Percentiles rank a stretch among this genome's conserved stretches.
These are phyloP conservation scores for Hemistola chrysoprasaria DNA, from an alignment of 2,888 invertebrate species.

Conservation along the genomic window DNA sequence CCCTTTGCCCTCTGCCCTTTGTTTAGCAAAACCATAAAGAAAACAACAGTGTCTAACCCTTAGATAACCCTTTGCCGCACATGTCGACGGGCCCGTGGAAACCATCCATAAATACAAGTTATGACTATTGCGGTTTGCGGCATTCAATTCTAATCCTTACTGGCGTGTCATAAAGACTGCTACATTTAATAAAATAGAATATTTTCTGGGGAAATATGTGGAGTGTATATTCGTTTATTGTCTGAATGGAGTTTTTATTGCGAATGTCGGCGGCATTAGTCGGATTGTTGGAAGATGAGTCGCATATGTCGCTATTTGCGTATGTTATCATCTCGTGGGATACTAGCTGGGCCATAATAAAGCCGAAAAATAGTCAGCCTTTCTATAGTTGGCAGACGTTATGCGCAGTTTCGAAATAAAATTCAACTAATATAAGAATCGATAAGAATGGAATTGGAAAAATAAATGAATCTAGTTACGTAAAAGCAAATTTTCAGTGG, in stretches of 20 bases:
- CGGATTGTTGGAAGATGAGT: constrained; percentile 51
- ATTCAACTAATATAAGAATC: too few relatives aligned
- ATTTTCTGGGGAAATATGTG: constrained; percentile 27
- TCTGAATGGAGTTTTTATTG: constrained; percentile 61
- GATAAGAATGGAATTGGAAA: too few relatives aligned
- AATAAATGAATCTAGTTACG: too few relatives aligned
- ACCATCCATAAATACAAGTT: constrained; percentile 33
- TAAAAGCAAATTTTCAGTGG: too few relatives aligned
- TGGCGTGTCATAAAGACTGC: constrained; percentile 20
- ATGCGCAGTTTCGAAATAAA: too few relatives aligned
- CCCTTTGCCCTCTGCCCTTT: constrained; percentile 63
- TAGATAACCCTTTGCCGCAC: constrained; percentile 66
- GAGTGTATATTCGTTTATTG: constrained; percentile 46
- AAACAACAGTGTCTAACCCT: constrained; percentile 69
- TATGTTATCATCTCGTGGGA: constrained; percentile 37
- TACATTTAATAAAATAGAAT: constrained; percentile 20
- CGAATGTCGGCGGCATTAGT: constrained; percentile 62
- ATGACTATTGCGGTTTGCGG: constrained; percentile 9
- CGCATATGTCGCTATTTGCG: constrained; percentile 58
- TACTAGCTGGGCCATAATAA: too few relatives aligned
- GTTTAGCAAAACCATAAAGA: constrained; percentile 62
- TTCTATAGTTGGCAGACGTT: too few relatives aligned
- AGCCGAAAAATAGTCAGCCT: too few relatives aligned
- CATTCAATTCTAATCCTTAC: constrained; percentile 24
- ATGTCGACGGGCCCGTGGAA: constrained; percentile 41